A percentile compares a stretch with the other conserved stretches of the same genome.
These are phyloP conservation scores for Zosterops japonicus DNA, from an alignment of 2,113 vertebrate genomes.

Conservation along the genomic window DNA sequence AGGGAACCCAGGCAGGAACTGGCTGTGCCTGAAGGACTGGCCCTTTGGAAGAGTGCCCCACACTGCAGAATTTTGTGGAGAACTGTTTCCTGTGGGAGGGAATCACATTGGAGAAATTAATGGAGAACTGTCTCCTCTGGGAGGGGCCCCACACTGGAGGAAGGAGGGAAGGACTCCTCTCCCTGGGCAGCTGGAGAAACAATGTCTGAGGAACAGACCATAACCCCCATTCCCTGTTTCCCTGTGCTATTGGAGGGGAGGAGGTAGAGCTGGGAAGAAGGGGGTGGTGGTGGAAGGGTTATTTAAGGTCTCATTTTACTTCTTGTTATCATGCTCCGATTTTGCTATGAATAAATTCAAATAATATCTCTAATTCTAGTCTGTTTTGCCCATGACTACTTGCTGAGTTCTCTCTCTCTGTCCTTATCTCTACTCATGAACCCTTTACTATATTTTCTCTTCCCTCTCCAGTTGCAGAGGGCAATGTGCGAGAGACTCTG, in stretches of 20 bases:
- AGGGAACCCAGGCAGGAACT: background rate
- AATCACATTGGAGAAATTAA: background rate
- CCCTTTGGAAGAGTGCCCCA: too few relatives aligned
- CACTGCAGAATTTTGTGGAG: background rate
- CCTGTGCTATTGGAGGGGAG: background rate
- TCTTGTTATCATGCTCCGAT: background rate
- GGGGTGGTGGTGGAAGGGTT: fast-evolving
- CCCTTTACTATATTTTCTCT: background rate
- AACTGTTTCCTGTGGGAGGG: background rate
- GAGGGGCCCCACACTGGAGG: fast-evolving
- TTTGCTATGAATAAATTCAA: background rate
- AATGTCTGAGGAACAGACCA: background rate
- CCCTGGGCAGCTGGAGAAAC: background rate
- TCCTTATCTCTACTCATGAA: background rate
- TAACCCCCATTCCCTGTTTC: background rate
- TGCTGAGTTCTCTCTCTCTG: background rate
- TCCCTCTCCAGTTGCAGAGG: background rate
- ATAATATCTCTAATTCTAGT: background rate
- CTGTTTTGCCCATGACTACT: background rate
- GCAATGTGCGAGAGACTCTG: background rate
- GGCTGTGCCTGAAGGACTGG: background rate
- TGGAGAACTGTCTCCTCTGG: background rate
- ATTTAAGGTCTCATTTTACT: background rate
- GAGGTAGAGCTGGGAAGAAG: background rate
- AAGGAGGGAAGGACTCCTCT: background rate